Conservation (phyloP, 1,140 invertebrate genomes). For the Diplogasteroides magnus region DNA sequence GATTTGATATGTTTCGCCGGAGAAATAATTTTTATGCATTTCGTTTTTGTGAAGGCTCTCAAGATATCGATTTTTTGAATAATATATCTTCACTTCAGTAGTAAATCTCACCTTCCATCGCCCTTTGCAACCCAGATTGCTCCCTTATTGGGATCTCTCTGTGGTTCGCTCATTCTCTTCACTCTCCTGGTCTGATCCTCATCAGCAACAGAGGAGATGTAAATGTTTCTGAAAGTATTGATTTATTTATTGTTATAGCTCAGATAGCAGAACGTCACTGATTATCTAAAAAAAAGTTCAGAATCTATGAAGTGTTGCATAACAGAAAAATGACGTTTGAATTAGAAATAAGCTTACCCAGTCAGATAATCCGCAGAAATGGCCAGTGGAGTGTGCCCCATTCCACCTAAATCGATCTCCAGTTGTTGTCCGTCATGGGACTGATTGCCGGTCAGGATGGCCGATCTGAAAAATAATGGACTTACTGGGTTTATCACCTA, state of each 20-base stretch:
- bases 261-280: conserved; percentile 29
- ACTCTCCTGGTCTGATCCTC: conserved; percentile 29
- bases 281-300: conserved; percentile 8
- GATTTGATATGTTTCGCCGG: no score
- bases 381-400: conserved; percentile 39
- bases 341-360: conserved; percentile 15
- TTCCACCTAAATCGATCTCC: conserved; percentile 44
- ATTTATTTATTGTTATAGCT: conserved; percentile 31
- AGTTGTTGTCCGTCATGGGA: conserved; percentile 50
- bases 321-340: conserved; percentile 14
- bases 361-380: conserved; percentile 51
- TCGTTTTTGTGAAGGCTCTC: no score
- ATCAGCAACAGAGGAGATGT: conserved; percentile 38
- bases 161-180: conserved; percentile 49
- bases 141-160: conserved; percentile 28
- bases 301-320: no score
- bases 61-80: no score
- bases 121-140: conserved; percentile 40
- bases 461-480: conserved; percentile 31
- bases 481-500: no score
- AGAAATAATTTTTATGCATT: no score
- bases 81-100: no score
- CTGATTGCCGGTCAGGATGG: conserved; percentile 51
- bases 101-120: conserved; percentile 41
- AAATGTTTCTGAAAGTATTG: conserved; percentile 38